phyloP scores from a whole-genome alignment of 2,888 invertebrate species.

The Hydriomena furcata region DNA sequence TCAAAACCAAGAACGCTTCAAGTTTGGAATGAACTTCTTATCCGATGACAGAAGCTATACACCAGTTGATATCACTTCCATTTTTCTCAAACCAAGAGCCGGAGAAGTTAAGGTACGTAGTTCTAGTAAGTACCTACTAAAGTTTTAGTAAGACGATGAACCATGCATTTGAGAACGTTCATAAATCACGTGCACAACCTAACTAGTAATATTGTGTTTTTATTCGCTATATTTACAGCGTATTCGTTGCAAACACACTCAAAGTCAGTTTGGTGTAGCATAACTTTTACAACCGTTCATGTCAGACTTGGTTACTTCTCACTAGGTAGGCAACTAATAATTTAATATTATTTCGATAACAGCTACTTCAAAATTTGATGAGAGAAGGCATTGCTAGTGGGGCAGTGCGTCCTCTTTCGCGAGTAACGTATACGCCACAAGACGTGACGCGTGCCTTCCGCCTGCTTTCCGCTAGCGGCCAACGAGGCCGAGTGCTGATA shows the following conservation, averaged over 20 bases:
- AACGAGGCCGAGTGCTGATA: constrained; percentile 57
- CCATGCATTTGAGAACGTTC: no score
- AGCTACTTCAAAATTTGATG: constrained; percentile 49
- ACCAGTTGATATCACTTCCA: constrained; percentile 39
- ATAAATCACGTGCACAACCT: no score
- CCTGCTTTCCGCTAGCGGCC: constrained; percentile 49
- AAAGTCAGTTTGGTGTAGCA: no score
- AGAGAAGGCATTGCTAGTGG: constrained; percentile 56
- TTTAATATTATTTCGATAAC: constrained; percentile 1
- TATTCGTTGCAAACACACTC: no score
- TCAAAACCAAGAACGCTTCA: constrained; percentile 37
- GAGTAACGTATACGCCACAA: constrained; percentile 44
- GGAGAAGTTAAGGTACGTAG: constrained; percentile 37
- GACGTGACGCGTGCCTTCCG: constrained; percentile 55
- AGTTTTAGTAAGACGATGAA: no score
- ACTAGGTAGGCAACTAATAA: no score
- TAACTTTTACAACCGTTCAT: no score
- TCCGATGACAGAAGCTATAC: constrained; percentile 34
- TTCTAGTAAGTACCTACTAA: no score
- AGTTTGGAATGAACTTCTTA: constrained; percentile 41
- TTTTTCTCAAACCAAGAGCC: constrained; percentile 30
- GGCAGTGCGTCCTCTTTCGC: constrained; percentile 57
- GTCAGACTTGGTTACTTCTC: no score
- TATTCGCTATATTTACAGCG: no score
- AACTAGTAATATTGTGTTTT: no score